These are phyloP conservation scores for Ceuthmochares aereus DNA, from an alignment of 2,113 vertebrate genomes.

Conservation along the genomic window DNA sequence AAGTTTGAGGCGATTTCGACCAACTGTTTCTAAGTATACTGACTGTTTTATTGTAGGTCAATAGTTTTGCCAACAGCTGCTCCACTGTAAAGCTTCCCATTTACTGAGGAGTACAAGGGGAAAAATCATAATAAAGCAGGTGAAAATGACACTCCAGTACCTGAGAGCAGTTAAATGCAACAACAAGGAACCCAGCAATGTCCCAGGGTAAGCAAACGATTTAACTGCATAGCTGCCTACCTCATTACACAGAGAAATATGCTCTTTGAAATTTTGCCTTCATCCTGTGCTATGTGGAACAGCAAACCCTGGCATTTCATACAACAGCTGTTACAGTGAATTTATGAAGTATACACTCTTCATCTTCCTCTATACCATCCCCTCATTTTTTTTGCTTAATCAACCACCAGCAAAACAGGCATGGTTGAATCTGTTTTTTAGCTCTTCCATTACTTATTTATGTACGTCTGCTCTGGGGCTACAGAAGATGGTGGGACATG, in stretches of 20 bases:
- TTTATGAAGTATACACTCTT: background rate
- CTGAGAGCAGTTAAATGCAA: background rate
- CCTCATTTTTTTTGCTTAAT: background rate
- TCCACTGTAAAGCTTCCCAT: background rate
- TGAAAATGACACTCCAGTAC: background rate
- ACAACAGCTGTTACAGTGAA: conserved; percentile 7
- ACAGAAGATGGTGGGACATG: conserved; percentile 11
- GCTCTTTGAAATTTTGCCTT: background rate
- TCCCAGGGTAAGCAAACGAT: conserved; percentile 49
- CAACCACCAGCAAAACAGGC: conserved; percentile 21
- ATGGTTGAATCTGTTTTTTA: conserved; percentile 25
- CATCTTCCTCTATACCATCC: background rate
- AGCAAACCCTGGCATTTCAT: background rate
- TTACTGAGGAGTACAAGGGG: background rate
- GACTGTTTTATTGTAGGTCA: background rate
- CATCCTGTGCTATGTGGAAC: background rate
- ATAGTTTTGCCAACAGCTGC: background rate
- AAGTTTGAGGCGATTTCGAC: background rate
- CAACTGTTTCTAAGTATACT: background rate
- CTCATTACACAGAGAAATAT: conserved; percentile 50
- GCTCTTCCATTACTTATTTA: conserved; percentile 62
- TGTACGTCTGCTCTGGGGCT: conserved; percentile 54
- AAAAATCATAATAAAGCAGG: background rate
- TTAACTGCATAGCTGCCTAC: background rate
- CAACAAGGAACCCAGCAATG: background rate